Evolutionary conservation across 2,797 vertebrate genomes (phyloP).

Genomic region (Sorex maritimensis): DNA sequence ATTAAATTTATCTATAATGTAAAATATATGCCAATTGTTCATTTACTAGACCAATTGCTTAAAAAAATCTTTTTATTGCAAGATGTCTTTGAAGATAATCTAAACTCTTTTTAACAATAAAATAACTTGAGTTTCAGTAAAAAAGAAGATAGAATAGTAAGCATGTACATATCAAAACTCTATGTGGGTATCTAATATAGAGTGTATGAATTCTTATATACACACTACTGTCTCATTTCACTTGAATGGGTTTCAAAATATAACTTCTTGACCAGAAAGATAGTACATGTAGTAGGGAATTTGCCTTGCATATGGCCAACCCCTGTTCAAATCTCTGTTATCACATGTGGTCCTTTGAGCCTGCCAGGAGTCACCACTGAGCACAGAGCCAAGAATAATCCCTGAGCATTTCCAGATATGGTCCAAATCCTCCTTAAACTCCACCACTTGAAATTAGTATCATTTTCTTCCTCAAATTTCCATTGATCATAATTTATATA

Average conservation of each 20-base stretch:
- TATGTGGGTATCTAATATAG: background rate
- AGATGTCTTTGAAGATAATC: background rate
- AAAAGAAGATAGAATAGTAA: background rate
- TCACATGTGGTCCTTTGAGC: no score
- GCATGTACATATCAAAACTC: background rate
- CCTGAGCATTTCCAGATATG: no score
- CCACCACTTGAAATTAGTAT: no score
- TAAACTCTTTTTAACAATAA: slow-evolving; percentile 25
- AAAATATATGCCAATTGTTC: background rate
- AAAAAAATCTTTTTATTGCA: slow-evolving; percentile 16
- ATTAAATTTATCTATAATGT: slow-evolving; percentile 21
- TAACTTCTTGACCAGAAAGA: background rate
- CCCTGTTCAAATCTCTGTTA: no score
- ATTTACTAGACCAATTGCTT: background rate
- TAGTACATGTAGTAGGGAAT: no score
- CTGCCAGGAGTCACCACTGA: no score
- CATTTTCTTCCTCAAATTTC: slow-evolving; percentile 22
- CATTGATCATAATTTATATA: slow-evolving; percentile 25
- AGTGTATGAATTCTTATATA: slow-evolving; percentile 44
- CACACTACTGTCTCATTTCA: background rate
- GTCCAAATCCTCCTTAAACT: no score
- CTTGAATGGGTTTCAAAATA: slow-evolving; percentile 45
- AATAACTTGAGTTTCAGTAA: slow-evolving; percentile 36
- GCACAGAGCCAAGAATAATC: no score
- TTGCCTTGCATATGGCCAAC: no score